Evolutionary conservation across 1,140 invertebrate species (phyloP).

Genomic region (Euwallacea similis): DNA sequence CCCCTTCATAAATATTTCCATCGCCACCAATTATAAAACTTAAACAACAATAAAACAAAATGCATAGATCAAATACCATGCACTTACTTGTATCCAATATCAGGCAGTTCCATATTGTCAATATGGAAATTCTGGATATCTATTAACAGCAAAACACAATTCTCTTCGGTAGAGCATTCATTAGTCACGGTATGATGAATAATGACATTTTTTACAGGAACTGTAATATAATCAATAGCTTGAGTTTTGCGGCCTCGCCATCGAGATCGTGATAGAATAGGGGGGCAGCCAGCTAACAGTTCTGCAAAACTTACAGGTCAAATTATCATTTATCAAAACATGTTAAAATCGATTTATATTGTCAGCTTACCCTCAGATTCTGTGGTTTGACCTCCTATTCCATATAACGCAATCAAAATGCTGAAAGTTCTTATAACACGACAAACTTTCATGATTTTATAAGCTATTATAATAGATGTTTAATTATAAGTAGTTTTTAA

Average conservation of each 20-base stretch:
- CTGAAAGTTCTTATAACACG: no score
- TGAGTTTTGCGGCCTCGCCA: conserved; percentile 54
- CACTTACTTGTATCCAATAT: conserved; percentile 65
- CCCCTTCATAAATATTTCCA: conserved; percentile 75
- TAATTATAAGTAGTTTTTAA: no score
- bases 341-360: no score
- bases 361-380: no score
- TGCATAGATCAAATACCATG: not conserved
- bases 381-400: no score
- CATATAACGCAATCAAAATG: no score
- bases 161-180: conserved; percentile 57
- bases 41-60: not conserved
- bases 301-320: no score
- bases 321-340: no score
- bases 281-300: conserved; percentile 36
- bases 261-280: conserved; percentile 44
- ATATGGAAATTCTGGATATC: conserved; percentile 65
- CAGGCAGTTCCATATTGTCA: conserved; percentile 57
- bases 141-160: conserved; percentile 57
- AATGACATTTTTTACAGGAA: conserved; percentile 64
- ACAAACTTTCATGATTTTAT: no score
- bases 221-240: conserved; percentile 58
- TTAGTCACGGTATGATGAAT: conserved; percentile 70
- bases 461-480: no score
- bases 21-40: conserved; percentile 76